phyloP scores from a whole-genome alignment of 2,113 vertebrate species.

The Ictidomys tridecemlineatus region DNA sequence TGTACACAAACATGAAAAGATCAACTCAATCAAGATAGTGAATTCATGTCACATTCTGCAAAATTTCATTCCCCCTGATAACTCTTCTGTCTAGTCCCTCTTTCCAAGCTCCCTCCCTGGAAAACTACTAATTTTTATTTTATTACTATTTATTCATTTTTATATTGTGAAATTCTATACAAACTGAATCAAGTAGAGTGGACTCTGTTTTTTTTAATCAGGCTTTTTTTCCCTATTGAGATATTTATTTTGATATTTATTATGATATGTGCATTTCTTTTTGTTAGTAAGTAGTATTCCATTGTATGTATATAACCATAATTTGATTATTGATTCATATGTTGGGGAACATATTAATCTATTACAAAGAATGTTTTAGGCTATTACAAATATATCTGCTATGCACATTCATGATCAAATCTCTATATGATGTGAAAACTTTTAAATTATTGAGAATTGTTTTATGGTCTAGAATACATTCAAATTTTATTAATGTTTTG shows the following conservation, averaged over 20 bases:
- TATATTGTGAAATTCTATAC: background rate
- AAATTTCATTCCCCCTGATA: background rate
- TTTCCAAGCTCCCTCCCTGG: background rate
- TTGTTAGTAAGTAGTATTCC: background rate
- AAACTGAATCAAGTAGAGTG: background rate
- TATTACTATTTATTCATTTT: too few species aligned
- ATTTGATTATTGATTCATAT: background rate
- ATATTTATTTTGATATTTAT: background rate
- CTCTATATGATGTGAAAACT: background rate
- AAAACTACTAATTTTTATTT: background rate
- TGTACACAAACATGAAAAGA: background rate
- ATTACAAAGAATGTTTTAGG: too few species aligned
- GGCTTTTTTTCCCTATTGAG: too few species aligned
- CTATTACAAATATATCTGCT: too few species aligned
- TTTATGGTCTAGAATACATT: background rate
- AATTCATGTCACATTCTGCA: too few species aligned
- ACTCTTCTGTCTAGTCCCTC: background rate
- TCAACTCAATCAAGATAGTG: background rate
- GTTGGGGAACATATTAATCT: background rate
- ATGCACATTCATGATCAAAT: too few species aligned
- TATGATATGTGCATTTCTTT: background rate
- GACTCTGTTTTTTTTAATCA: too few species aligned
- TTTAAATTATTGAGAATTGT: background rate
- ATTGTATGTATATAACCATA: background rate
- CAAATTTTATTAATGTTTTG: background rate